phyloP scores from a whole-genome alignment of 2,113 vertebrate genomes.

The Odocoileus virginianus region DNA sequence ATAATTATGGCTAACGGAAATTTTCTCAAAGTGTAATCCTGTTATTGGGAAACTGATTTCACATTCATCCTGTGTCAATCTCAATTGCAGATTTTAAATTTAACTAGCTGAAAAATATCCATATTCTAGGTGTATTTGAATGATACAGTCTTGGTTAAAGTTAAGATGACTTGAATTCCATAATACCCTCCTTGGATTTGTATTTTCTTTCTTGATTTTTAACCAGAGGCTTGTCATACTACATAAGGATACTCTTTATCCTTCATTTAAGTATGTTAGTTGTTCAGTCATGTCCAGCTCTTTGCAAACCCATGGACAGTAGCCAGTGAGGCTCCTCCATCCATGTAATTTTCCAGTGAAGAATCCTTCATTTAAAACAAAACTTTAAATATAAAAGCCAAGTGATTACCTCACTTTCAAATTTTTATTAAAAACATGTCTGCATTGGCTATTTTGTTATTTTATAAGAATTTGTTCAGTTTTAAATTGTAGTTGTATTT shows the following conservation, averaged over 20 bases:
- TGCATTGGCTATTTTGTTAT: neutral
- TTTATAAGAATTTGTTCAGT: neutral
- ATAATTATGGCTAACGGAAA: conserved; percentile 40
- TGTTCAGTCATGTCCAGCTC: neutral
- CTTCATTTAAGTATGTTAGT: neutral
- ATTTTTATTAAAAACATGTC: neutral
- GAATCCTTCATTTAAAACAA: neutral
- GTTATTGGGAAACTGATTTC: neutral
- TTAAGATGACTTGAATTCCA: neutral
- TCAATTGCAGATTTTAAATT: conserved; percentile 8
- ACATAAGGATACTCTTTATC: neutral
- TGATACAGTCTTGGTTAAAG: neutral
- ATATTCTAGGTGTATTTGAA: neutral
- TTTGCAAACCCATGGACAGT: neutral
- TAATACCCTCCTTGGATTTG: neutral
- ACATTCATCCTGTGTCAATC: neutral
- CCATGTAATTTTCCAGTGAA: neutral
- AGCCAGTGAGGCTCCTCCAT: neutral
- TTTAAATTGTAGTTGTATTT: neutral
- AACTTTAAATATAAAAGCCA: neutral
- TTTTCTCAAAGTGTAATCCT: conserved; percentile 7
- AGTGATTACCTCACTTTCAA: neutral
- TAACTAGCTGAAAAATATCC: neutral
- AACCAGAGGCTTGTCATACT: neutral
- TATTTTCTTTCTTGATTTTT: neutral